Evolutionary conservation across 2,888 invertebrate species (phyloP), one percentile per base, ranked within the genome.

Genomic region (Apamea sordens): DNA sequence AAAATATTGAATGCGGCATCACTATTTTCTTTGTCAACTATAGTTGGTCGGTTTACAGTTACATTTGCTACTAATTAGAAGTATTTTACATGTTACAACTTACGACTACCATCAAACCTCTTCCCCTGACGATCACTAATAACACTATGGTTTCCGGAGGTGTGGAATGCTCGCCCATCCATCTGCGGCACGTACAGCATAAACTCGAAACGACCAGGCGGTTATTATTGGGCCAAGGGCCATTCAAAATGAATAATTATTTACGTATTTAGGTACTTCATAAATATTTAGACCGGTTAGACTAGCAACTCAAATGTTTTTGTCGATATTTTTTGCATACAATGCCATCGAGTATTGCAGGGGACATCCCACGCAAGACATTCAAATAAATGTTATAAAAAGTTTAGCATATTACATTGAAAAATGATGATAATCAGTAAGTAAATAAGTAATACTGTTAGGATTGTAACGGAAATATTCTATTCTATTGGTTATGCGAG

Each of bases 301-400:
- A 56, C 21, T 6, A 50, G 24, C 64, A 18, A 61, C 18, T 36
- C 18, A 41, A 65, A 41, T 18, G 7, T 41, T 80, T 61, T 50
- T 50, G 21, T 56, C 53, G 10, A 36, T 61, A 28, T 53, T 73
- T 82, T 69, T 76, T 78, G 61, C 32, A 2, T 18, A 36, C 47
- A 63, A 63, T 70, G 11, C 53, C 36, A 71, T 44, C 24, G 24
- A n/a, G 21, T 61, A 44, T 32, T 18, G 61, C 1, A 7, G 1
- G n/a, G 8, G 24, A 47, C 76, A 0, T 73, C 83, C 76, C 70
- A 83, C 85, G 73, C 47, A 18, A 15, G 13, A 6, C 10, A 50
- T 71, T 36, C 21, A 64, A 74, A 71, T 2, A 59, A 8, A 18
- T 36, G 36, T 28, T 53, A 24, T 59, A 70, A 83, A 73, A 73